phyloP scores from a whole-genome alignment of 2,888 invertebrate genomes.

The Cheilosia vernalis region DNA sequence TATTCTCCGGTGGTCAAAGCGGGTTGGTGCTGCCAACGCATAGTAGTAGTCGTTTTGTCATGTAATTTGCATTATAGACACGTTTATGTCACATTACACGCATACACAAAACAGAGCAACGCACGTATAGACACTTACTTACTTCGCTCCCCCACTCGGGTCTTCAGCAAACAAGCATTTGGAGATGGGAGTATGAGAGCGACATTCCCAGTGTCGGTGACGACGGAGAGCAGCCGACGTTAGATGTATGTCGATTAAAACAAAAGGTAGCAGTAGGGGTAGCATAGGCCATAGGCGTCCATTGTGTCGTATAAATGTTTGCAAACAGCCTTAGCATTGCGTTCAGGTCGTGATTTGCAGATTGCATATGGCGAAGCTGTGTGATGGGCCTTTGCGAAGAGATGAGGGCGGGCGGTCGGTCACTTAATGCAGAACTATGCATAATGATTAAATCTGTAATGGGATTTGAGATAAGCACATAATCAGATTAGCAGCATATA shows the following conservation, averaged over 20 bases:
- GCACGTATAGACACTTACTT: conserved; percentile 34
- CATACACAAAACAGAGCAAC: conserved; percentile 56
- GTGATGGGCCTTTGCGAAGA: neutral
- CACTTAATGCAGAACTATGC: conserved; percentile 64
- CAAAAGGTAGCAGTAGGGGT: conserved; percentile 7
- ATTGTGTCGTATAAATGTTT: conserved; percentile 43
- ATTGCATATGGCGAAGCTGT: neutral
- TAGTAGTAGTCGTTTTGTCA: conserved; percentile 55
- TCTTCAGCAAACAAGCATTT: conserved; percentile 6
- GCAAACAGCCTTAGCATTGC: conserved; percentile 32
- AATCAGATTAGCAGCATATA: conserved; percentile 58
- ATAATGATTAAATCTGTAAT: conserved; percentile 71
- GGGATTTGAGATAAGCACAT: conserved; percentile 68
- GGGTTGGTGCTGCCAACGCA: conserved; percentile 8
- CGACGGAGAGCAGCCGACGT: conserved; percentile 37
- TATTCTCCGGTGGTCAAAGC: conserved; percentile 23
- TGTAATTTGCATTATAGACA: conserved; percentile 73
- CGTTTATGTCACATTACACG: conserved; percentile 70
- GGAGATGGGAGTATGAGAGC: conserved; percentile 7
- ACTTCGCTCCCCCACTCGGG: conserved; percentile 1
- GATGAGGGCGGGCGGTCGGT: neutral
- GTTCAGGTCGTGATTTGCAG: neutral
- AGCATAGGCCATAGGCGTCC: conserved; percentile 6
- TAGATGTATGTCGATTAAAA: conserved; percentile 13
- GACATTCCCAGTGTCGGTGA: conserved; percentile 26